Percentiles rank a stretch among this genome's conserved stretches.
phyloP scores from a whole-genome alignment of 2,797 vertebrate genomes.

The Harpagifer antarcticus region DNA sequence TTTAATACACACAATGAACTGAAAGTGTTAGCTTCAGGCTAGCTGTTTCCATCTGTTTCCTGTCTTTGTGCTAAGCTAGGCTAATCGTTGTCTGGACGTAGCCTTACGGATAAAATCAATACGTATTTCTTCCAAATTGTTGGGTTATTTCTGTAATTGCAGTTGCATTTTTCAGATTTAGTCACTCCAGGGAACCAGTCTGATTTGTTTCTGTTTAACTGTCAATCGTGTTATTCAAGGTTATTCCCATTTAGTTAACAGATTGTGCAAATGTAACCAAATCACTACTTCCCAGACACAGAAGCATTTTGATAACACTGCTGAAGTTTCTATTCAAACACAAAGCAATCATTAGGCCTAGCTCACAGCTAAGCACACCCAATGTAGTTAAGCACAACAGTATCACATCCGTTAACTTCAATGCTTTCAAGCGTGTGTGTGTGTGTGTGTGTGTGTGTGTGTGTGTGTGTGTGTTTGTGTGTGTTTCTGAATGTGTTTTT shows the following conservation, averaged over 20 bases:
- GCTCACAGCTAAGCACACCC: neutral
- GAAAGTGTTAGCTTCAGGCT: too few relatives aligned
- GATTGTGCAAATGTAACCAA: neutral
- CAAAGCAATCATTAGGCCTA: neutral
- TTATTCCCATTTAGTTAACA: neutral
- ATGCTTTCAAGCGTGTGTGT: neutral
- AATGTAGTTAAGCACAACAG: neutral
- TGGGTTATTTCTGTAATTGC: neutral
- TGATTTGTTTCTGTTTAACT: neutral
- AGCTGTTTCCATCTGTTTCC: neutral
- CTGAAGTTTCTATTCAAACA: neutral
- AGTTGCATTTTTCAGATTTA: neutral
- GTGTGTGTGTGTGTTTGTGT: too few relatives aligned
- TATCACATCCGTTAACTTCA: neutral
- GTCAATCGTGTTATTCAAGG: neutral
- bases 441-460: too few relatives aligned
- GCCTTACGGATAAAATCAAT: neutral
- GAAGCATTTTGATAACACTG: neutral
- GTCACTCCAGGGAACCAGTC: neutral
- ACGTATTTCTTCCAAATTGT: neutral
- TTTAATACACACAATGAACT: neutral
- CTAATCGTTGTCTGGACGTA: neutral
- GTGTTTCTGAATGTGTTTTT: slow-evolving; percentile 18
- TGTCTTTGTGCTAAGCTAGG: neutral
- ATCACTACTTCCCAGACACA: too few relatives aligned